Percentiles rank a stretch among this genome's conserved stretches.
These are phyloP conservation scores for Notarius lentiginosus DNA, from an alignment of 2,113 vertebrate genomes.

Conservation along the genomic window DNA sequence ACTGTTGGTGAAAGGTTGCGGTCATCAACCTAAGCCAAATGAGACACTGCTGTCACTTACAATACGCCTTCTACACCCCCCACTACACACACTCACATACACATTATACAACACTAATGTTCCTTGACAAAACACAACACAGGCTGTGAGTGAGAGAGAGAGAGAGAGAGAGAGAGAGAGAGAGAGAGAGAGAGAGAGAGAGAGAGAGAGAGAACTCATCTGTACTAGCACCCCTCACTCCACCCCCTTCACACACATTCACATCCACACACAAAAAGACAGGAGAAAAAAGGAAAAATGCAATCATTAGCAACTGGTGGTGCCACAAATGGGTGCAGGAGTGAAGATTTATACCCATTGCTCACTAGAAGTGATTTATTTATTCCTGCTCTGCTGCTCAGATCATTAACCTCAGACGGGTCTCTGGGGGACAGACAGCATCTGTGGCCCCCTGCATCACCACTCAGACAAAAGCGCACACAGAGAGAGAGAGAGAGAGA, in stretches of 20 bases:
- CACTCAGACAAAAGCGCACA: conserved; percentile 65
- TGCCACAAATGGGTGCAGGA: conserved; percentile 67
- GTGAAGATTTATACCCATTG: conserved; percentile 76
- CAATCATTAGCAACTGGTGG: conserved; percentile 77
- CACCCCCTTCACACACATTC: too few species aligned
- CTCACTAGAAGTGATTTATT: conserved; percentile 70
- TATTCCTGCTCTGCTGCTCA: conserved; percentile 68
- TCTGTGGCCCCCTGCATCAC: conserved; percentile 67
- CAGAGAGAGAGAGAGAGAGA: too few species aligned
- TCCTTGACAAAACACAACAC: conserved; percentile 75
- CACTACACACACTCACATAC: conserved; percentile 53
- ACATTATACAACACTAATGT: conserved; percentile 75
- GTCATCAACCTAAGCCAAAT: conserved; percentile 60
- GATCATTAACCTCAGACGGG: conserved; percentile 77
- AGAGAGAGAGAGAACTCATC: conserved; percentile 61
- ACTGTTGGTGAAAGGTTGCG: conserved; percentile 25
- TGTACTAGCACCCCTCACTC: conserved; percentile 29
- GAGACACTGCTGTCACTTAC: conserved; percentile 66
- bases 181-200: conserved; percentile 39
- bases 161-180: conserved; percentile 43
- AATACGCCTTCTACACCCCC: conserved; percentile 35
- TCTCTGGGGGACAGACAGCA: conserved; percentile 70
- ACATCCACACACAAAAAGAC: conserved; percentile 47
- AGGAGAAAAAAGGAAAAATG: conserved; percentile 57
- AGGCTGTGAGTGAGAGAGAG: conserved; percentile 9